Conservation (phyloP, 1,140 invertebrate genomes). For the Parasteatoda tepidariorum region DNA sequence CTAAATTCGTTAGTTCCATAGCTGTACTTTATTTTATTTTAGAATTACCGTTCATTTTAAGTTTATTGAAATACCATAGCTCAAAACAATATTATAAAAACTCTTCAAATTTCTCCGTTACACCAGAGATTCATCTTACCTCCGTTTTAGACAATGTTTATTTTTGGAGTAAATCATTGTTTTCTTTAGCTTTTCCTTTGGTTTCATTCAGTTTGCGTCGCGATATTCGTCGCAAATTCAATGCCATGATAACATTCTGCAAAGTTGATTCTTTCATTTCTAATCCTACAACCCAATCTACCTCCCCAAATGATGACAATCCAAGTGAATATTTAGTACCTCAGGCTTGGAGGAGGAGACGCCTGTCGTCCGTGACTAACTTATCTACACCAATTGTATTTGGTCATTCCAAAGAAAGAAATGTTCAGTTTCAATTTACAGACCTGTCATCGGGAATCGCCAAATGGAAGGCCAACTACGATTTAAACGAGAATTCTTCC, state of each 20-base stretch:
- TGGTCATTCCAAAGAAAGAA: neutral
- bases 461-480: conserved; percentile 26
- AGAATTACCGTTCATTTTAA: conserved; percentile 9
- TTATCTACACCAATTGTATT: conserved; percentile 32
- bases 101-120: neutral
- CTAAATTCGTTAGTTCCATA: conserved; percentile 30
- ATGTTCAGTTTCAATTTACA: neutral
- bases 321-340: conserved; percentile 29
- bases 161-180: conserved; percentile 21
- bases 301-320: neutral
- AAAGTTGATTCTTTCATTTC: conserved; percentile 4
- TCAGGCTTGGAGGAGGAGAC: conserved; percentile 30
- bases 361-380: conserved; percentile 40
- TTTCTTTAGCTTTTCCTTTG: conserved; percentile 20
- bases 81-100: neutral
- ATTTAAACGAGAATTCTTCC: neutral
- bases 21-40: conserved; percentile 6
- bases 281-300: neutral
- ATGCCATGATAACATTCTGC: conserved; percentile 18
- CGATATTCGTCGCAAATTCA: conserved; percentile 36
- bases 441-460: conserved; percentile 32
- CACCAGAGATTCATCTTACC: conserved; percentile 5
- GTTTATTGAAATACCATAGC: neutral
- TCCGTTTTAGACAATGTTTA: neutral
- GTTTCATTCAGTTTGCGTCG: conserved; percentile 1